Conservation (phyloP, 2,888 invertebrate species). For the Himalopsyche kuldschensis region DNA sequence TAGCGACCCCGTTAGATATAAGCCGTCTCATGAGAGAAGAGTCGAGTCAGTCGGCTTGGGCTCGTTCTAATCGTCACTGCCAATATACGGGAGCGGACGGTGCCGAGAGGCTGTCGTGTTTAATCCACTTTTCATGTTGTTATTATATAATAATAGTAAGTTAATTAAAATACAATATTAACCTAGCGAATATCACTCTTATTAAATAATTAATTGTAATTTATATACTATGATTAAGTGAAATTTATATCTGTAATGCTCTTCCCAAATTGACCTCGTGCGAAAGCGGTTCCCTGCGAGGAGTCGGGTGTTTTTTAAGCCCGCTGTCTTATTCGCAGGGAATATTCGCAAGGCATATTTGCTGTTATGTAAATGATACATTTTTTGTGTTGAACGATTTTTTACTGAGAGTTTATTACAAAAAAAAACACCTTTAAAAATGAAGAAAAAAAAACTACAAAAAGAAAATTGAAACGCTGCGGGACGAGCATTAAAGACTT, state of each 20-base stretch:
- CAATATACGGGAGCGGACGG: constrained; percentile 12
- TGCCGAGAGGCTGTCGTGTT: not conserved
- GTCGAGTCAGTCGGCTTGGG: not conserved
- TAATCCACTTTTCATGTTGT: constrained; percentile 16
- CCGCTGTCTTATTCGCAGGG: constrained; percentile 3
- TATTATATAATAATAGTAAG: constrained; percentile 16
- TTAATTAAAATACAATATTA: constrained; percentile 29
- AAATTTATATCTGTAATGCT: constrained; percentile 32
- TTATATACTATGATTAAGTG: constrained; percentile 15
- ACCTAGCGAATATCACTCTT: constrained; percentile 28
- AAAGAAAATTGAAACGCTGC: constrained; percentile 13
- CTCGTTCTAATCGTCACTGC: constrained; percentile 25
- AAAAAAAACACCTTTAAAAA: constrained; percentile 4
- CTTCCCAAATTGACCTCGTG: constrained; percentile 27
- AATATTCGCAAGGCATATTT: constrained; percentile 19
- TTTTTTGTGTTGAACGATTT: constrained; percentile 13
- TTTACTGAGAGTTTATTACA: constrained; percentile 12
- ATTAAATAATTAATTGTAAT: constrained; percentile 33
- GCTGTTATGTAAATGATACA: constrained; percentile 9
- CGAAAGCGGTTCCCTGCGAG: constrained; percentile 16
- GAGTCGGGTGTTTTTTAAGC: constrained; percentile 9
- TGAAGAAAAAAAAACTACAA: not conserved
- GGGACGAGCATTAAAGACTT: constrained; percentile 19
- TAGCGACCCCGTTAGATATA: not conserved
- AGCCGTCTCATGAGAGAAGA: not conserved